Percentiles rank a stretch among this genome's conserved stretches.
phyloP scores from a whole-genome alignment of 2,888 invertebrate genomes.

The Matsumyia berberina region DNA sequence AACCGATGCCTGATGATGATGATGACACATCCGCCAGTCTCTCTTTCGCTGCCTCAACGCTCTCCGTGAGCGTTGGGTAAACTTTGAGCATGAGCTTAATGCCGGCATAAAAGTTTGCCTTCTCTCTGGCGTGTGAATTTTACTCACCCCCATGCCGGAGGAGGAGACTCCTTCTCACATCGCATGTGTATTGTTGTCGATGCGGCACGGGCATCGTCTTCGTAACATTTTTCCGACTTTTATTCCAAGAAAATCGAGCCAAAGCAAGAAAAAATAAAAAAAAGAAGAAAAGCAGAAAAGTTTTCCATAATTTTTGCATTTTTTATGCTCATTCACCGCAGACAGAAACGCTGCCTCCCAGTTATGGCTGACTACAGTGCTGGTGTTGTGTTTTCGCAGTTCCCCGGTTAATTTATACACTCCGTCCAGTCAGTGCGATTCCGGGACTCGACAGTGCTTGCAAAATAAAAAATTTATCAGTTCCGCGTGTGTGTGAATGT shows the following conservation, averaged over 20 bases:
- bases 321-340: slow-evolving; percentile 6
- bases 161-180: slow-evolving; percentile 26
- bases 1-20: not conserved
- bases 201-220: slow-evolving; percentile 55
- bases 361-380: slow-evolving; percentile 20
- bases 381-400: slow-evolving; percentile 36
- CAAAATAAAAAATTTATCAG: slow-evolving; percentile 10
- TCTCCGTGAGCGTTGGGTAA: slow-evolving; percentile 1
- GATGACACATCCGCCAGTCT: slow-evolving; percentile 9
- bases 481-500: not conserved
- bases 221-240: slow-evolving; percentile 36
- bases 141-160: slow-evolving; percentile 32
- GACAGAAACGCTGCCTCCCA: slow-evolving; percentile 30
- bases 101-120: slow-evolving; percentile 47
- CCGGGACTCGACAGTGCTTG: slow-evolving; percentile 21
- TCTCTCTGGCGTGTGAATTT: slow-evolving; percentile 12
- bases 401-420: slow-evolving; percentile 40
- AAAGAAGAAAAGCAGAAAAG: slow-evolving; percentile 47
- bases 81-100: slow-evolving; percentile 70
- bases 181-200: slow-evolving; percentile 55
- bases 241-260: slow-evolving; percentile 37
- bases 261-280: slow-evolving; percentile 19
- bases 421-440: slow-evolving; percentile 57
- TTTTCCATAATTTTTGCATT: slow-evolving; percentile 58
- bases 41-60: too few species aligned